A percentile compares a stretch with the other conserved stretches of the same genome.
These are phyloP conservation scores for Scotopteryx bipunctaria DNA, from an alignment of 2,888 invertebrate genomes.

Conservation along the genomic window DNA sequence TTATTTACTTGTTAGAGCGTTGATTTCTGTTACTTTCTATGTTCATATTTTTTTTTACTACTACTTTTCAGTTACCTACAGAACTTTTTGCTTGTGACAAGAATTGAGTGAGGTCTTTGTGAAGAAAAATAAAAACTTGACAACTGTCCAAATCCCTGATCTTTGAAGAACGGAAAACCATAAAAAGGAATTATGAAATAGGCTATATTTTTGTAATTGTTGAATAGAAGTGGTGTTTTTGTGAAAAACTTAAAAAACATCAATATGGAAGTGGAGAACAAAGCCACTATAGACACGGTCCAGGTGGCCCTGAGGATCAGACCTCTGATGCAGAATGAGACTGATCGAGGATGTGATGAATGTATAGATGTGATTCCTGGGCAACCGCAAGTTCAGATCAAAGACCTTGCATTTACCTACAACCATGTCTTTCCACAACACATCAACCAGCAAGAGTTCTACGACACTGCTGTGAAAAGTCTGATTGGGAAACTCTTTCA, in stretches of 20 bases:
- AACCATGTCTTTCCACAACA: constrained; percentile 91
- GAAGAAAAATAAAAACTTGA: constrained; percentile 42
- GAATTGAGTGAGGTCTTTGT: constrained; percentile 27
- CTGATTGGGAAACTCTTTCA: constrained; percentile 90
- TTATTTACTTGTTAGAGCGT: no score
- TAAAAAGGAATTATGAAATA: constrained; percentile 43
- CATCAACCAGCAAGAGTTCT: constrained; percentile 88
- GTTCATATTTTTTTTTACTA: no score
- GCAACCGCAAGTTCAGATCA: constrained; percentile 88
- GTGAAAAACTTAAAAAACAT: constrained; percentile 22
- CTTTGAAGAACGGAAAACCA: constrained; percentile 34
- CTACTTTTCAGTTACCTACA: no score
- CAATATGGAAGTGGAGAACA: constrained; percentile 65
- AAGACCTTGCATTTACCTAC: constrained; percentile 90
- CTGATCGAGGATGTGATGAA: constrained; percentile 88
- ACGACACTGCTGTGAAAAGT: constrained; percentile 87
- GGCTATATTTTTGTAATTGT: constrained; percentile 27
- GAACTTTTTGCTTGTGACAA: constrained; percentile 36
- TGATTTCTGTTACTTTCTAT: no score
- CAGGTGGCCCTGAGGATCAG: constrained; percentile 93
- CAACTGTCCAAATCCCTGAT: constrained; percentile 42
- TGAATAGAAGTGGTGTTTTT: constrained; percentile 35
- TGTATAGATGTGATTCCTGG: constrained; percentile 87
- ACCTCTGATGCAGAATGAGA: constrained; percentile 89
- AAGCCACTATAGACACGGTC: constrained; percentile 80